Percentiles rank a stretch among this genome's conserved stretches.
phyloP scores from a whole-genome alignment of 2,797 vertebrate species.

The Melanotaenia parkinsoni region DNA sequence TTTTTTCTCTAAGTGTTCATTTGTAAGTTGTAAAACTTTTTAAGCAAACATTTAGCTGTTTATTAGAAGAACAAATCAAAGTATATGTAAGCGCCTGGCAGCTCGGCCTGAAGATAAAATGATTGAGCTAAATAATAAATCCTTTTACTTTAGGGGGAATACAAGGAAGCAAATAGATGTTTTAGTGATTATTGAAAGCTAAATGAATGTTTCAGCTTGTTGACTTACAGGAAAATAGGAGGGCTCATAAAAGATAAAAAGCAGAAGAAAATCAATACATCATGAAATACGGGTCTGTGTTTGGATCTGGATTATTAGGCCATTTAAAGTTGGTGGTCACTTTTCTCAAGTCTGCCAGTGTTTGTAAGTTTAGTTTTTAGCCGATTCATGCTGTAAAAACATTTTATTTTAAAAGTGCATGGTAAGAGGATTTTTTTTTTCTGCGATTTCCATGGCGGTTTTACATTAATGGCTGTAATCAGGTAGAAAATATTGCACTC shows the following conservation, averaged over 20 bases:
- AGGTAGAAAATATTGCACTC: neutral
- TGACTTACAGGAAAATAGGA: conserved; percentile 52
- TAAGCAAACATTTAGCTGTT: conserved; percentile 57
- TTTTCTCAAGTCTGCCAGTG: conserved; percentile 51
- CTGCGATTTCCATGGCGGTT: neutral
- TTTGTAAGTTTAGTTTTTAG: conserved; percentile 51
- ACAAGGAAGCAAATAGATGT: conserved; percentile 42
- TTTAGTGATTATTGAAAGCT: conserved; percentile 41
- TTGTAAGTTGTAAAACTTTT: conserved; percentile 32
- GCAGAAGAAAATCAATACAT: conserved; percentile 61
- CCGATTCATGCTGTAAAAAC: conserved; percentile 42
- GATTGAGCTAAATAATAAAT: conserved; percentile 62
- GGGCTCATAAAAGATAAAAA: conserved; percentile 57
- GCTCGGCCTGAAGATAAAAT: conserved; percentile 64
- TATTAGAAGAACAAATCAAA: conserved; percentile 69
- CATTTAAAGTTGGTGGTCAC: conserved; percentile 48
- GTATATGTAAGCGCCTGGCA: conserved; percentile 34
- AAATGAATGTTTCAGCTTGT: conserved; percentile 52
- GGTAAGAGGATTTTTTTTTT: neutral
- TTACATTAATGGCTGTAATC: neutral
- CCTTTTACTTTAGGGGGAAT: conserved; percentile 45
- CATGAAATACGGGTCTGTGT: conserved; percentile 47
- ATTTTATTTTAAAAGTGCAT: conserved; percentile 41
- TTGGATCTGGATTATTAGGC: conserved; percentile 59
- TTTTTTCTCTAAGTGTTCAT: conserved; percentile 34